Conservation (phyloP, 2,113 vertebrate genomes). For the Hystrix cristata region DNA sequence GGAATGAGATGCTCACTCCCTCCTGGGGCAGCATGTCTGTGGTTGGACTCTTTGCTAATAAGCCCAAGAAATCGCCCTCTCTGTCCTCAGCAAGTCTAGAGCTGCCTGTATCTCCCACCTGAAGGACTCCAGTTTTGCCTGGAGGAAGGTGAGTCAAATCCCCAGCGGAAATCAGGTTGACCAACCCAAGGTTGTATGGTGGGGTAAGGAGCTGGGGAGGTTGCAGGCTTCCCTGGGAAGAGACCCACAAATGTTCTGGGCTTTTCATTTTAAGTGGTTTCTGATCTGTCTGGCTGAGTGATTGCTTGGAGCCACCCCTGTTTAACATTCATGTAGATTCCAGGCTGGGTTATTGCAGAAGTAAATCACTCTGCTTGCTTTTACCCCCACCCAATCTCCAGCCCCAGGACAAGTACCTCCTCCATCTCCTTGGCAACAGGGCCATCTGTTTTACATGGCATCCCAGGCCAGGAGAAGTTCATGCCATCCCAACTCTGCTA, state of each 20-base stretch:
- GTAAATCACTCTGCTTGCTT: constrained; percentile 71
- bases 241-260: constrained; percentile 8
- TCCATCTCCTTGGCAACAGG: constrained; percentile 71
- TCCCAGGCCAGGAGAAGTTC: constrained; percentile 74
- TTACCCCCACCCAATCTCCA: not conserved
- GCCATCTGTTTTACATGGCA: constrained; percentile 71
- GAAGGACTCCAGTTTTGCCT: not conserved
- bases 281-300: constrained; percentile 70
- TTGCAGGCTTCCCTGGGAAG: not conserved
- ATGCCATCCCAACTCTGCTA: constrained; percentile 50
- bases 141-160: not conserved
- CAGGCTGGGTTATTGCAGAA: constrained; percentile 50
- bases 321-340: constrained; percentile 76
- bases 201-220: not conserved
- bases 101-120: not conserved
- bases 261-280: constrained; percentile 75
- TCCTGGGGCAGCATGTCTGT: not conserved
- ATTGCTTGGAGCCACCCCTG: constrained; percentile 66
- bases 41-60: not conserved
- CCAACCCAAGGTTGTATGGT: not conserved
- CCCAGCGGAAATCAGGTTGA: not conserved
- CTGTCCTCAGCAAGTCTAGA: not conserved
- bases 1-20: not conserved
- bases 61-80: not conserved
- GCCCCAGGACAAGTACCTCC: constrained; percentile 49